These are phyloP conservation scores for Macrochelys suwanniensis DNA, from an alignment of 2,797 vertebrate species.

Conservation along the genomic window DNA sequence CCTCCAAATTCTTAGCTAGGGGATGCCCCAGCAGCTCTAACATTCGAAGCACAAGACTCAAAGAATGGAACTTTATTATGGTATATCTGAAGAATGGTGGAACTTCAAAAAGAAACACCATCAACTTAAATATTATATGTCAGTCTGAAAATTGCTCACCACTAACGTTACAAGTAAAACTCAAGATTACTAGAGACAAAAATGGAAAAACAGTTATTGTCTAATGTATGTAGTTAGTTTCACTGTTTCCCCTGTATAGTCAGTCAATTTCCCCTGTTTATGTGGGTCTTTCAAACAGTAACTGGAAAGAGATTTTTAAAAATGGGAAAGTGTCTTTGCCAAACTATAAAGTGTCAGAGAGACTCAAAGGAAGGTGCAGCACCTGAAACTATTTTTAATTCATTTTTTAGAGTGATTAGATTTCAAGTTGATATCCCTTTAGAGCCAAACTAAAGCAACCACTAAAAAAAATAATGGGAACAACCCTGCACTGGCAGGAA, in stretches of 20 bases:
- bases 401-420: background rate
- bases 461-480: background rate
- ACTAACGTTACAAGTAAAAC: background rate
- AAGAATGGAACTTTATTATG: background rate
- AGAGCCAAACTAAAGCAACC: background rate
- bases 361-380: background rate
- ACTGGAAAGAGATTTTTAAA: background rate
- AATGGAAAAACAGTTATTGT: background rate
- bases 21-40: background rate
- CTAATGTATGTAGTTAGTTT: background rate
- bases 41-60: background rate
- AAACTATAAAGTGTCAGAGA: background rate
- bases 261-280: rapidly evolving
- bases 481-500: background rate
- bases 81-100: background rate
- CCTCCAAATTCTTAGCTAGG: background rate
- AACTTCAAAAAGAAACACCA: background rate
- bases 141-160: background rate
- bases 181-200: background rate
- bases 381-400: background rate
- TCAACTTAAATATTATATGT: background rate
- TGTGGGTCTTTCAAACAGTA: background rate
- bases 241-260: background rate
- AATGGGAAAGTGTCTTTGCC: background rate
- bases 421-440: background rate